Conservation (phyloP, 2,797 vertebrate species). For the Sebastes baramenuke region DNA sequence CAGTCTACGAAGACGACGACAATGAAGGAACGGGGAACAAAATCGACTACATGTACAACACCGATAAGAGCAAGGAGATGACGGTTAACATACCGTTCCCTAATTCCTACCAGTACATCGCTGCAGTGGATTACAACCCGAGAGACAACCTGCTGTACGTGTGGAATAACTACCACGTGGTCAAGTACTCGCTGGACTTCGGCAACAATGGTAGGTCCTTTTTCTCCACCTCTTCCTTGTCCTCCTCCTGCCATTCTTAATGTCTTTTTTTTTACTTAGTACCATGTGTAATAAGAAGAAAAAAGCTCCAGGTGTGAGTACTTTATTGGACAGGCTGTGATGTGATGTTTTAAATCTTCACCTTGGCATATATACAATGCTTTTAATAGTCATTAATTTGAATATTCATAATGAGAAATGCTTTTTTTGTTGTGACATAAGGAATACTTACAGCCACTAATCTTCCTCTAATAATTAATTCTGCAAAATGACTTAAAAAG, state of each 20-base stretch:
- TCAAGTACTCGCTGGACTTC: constrained; percentile 97
- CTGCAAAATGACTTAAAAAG: constrained; percentile 53
- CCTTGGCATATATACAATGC: constrained; percentile 18
- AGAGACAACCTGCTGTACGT: constrained; percentile 97
- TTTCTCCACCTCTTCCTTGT: not conserved
- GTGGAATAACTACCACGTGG: constrained; percentile 99
- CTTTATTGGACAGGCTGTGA: not conserved
- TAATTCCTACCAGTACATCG: constrained; percentile 99
- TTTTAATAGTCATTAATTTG: constrained; percentile 47
- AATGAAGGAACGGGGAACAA: constrained; percentile 98
- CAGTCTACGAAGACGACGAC: constrained; percentile 97
- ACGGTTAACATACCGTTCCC: constrained; percentile 93
- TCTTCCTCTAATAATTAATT: constrained; percentile 58
- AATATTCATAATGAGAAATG: constrained; percentile 37
- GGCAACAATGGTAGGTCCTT: constrained; percentile 90
- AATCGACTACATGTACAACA: constrained; percentile 99
- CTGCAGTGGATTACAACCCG: constrained; percentile 99
- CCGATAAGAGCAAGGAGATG: constrained; percentile 93
- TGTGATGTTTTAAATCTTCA: constrained; percentile 16
- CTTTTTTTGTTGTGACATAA: constrained; percentile 49
- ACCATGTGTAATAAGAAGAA: not conserved
- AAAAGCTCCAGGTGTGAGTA: not conserved
- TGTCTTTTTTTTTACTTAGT: not conserved
- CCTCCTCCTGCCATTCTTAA: not conserved
- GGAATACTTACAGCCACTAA: constrained; percentile 60